A percentile compares a stretch with the other conserved stretches of the same genome.
phyloP scores from a whole-genome alignment of 2,113 vertebrate species.

The Hippocampus guttulatus region DNA sequence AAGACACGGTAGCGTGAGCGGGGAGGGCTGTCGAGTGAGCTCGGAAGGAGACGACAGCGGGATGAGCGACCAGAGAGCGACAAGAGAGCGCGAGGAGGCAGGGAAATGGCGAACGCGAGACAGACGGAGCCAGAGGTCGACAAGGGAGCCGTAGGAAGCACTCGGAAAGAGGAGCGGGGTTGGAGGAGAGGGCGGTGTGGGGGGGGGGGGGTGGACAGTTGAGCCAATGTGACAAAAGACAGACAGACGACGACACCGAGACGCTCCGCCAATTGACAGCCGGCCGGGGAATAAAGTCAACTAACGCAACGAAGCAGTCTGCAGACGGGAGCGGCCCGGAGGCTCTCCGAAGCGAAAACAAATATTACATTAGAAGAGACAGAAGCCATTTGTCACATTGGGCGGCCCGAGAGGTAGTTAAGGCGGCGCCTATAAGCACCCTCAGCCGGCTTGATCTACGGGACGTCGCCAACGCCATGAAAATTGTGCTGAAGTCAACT shows the following conservation, averaged over 20 bases:
- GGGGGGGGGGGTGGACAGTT: conserved; percentile 2
- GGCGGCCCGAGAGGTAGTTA: conserved; percentile 75
- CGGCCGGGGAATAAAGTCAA: conserved; percentile 59
- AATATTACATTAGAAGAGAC: conserved; percentile 81
- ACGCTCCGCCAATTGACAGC: conserved; percentile 51
- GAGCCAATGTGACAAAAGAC: conserved; percentile 62
- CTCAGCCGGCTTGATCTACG: conserved; percentile 52
- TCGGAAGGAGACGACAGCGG: conserved; percentile 11
- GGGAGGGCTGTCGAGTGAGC: conserved; percentile 19
- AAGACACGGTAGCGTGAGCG: conserved; percentile 42
- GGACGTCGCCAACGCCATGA: conserved; percentile 65
- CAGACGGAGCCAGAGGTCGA: conserved; percentile 40
- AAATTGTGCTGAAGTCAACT: conserved; percentile 81
- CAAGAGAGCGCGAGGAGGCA: conserved; percentile 22
- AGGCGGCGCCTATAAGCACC: conserved; percentile 62
- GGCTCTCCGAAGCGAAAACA: conserved; percentile 79
- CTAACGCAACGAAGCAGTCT: conserved; percentile 66
- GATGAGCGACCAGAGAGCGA: conserved; percentile 20
- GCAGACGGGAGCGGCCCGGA: conserved; percentile 55
- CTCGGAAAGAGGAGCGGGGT: conserved; percentile 21
- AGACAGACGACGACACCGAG: conserved; percentile 62
- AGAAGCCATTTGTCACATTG: conserved; percentile 80
- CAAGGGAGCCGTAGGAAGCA: conserved; percentile 23
- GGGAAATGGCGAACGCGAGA: conserved; percentile 37
- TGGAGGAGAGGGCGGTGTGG: too few relatives aligned